Evolutionary conservation across 2,797 vertebrate species (phyloP).

Genomic region (Echiichthys vipera): DNA sequence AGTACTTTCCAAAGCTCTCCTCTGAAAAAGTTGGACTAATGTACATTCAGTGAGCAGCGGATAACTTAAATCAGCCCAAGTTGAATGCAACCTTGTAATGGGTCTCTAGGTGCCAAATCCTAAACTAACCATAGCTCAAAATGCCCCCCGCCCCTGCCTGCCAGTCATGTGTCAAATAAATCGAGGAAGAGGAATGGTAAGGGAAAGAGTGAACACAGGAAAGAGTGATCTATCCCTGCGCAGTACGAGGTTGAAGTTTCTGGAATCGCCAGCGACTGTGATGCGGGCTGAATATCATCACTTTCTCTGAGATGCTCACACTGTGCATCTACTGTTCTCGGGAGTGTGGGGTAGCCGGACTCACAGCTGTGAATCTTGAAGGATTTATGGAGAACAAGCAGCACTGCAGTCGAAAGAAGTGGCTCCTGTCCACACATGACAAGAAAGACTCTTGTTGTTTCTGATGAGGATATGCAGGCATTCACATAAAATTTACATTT

Average conservation of each 20-base stretch:
- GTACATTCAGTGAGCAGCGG: slow-evolving; percentile 63
- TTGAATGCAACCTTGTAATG: slow-evolving; percentile 67
- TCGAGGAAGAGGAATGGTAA: slow-evolving; percentile 64
- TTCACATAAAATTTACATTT: slow-evolving; percentile 17
- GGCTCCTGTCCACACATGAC: slow-evolving; percentile 63
- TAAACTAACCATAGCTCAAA: slow-evolving; percentile 71
- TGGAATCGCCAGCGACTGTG: slow-evolving; percentile 51
- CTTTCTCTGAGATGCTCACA: slow-evolving; percentile 52
- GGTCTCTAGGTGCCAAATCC: slow-evolving; percentile 67
- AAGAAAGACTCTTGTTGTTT: slow-evolving; percentile 54
- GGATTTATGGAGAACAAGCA: slow-evolving; percentile 59
- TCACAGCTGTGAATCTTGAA: slow-evolving; percentile 63
- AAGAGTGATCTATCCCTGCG: slow-evolving; percentile 61
- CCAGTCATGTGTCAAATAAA: slow-evolving; percentile 77
- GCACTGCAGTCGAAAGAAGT: slow-evolving; percentile 30
- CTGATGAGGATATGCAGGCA: slow-evolving; percentile 23
- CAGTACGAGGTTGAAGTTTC: slow-evolving; percentile 62
- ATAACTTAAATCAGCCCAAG: slow-evolving; percentile 73
- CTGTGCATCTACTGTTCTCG: slow-evolving; percentile 73
- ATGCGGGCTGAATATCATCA: slow-evolving; percentile 69
- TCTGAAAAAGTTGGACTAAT: slow-evolving; percentile 54
- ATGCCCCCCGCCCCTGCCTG: slow-evolving; percentile 39
- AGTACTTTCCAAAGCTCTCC: slow-evolving; percentile 60
- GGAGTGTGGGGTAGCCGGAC: slow-evolving; percentile 29
- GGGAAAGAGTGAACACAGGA: slow-evolving; percentile 54